Evolutionary conservation across 2,113 vertebrate genomes (phyloP).

Genomic region (Oxygymnocypris stewartii): DNA sequence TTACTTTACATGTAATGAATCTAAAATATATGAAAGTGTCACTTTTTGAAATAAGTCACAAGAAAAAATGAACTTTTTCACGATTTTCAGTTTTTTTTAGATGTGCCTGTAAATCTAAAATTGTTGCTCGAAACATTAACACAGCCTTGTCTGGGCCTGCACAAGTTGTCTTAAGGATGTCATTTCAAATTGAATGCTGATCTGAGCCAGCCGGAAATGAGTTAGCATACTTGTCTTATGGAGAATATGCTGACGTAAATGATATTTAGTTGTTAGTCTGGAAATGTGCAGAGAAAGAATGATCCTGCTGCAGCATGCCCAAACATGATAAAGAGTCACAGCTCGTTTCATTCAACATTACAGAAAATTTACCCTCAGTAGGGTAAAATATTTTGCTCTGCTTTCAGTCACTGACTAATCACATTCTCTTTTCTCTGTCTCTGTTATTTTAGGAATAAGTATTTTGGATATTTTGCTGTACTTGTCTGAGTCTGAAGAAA

Average conservation of each 20-base stretch:
- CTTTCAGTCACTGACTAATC: neutral
- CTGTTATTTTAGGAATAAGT: constrained; percentile 75
- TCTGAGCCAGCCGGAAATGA: neutral
- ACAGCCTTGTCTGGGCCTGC: neutral
- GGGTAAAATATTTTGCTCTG: neutral
- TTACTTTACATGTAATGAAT: too few species aligned
- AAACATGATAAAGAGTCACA: neutral
- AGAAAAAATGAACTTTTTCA: too few species aligned
- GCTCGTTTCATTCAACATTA: neutral
- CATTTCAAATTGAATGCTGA: neutral
- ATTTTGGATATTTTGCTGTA: constrained; percentile 81
- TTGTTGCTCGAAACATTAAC: neutral
- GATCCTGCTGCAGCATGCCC: constrained; percentile 19
- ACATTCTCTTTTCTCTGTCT: neutral
- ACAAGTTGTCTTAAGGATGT: neutral
- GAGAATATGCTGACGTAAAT: neutral
- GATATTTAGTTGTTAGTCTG: constrained; percentile 48
- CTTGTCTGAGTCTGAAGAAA: constrained; percentile 72
- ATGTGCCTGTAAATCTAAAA: neutral
- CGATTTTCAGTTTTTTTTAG: too few species aligned
- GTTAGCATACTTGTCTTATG: neutral
- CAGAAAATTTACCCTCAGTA: neutral
- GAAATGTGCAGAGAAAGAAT: constrained; percentile 54
- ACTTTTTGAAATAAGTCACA: too few species aligned
- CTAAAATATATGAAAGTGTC: too few species aligned